phyloP scores from a whole-genome alignment of 2,113 vertebrate species.

The Oryctolagus cuniculus region DNA sequence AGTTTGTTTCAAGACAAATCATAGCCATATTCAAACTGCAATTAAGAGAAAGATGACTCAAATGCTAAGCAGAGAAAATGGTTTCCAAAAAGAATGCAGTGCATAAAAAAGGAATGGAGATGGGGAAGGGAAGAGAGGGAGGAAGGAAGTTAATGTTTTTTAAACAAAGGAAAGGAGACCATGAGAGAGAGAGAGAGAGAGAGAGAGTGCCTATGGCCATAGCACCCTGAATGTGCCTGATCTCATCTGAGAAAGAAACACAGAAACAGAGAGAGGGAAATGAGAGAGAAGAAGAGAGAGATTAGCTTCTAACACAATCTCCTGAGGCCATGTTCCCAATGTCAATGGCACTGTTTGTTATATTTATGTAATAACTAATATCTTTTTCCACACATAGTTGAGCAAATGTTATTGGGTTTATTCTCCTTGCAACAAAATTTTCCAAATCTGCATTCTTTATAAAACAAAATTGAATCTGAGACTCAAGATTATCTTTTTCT shows the following conservation, averaged over 20 bases:
- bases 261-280: background rate
- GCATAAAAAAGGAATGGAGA: background rate
- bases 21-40: background rate
- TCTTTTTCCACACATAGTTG: background rate
- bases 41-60: background rate
- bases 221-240: no score
- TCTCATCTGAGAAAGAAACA: background rate
- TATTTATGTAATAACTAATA: background rate
- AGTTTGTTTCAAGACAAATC: background rate
- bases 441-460: background rate
- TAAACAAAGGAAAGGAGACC: background rate
- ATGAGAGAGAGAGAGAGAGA: background rate
- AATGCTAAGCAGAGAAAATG: background rate
- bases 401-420: background rate
- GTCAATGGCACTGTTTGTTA: background rate
- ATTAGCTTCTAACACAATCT: background rate
- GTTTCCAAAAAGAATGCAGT: background rate
- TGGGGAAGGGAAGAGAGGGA: background rate
- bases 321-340: background rate
- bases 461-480: background rate
- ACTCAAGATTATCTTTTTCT: background rate
- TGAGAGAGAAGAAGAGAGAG: background rate
- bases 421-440: background rate
- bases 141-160: background rate
- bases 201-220: no score